phyloP scores from a whole-genome alignment of 2,888 invertebrate species.

The Tetramorium bicarinatum region DNA sequence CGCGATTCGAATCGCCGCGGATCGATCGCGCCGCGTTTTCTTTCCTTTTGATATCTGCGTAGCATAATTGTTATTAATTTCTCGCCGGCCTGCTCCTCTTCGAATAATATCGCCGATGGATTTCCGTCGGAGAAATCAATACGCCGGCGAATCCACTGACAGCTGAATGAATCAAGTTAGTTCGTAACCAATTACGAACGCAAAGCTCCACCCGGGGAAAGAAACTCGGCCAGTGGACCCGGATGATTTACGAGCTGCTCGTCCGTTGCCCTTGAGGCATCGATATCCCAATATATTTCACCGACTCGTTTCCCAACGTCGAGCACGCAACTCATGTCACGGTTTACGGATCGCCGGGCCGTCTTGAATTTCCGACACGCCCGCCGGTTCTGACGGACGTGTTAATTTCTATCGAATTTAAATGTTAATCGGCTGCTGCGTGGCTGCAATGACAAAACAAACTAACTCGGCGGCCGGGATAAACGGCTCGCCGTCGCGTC shows the following conservation, averaged over 20 bases:
- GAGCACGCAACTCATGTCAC: conserved; percentile 28
- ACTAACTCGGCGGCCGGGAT: background rate
- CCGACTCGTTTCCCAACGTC: conserved; percentile 20
- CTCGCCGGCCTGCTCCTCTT: background rate
- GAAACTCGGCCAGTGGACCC: conserved; percentile 58
- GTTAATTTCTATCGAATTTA: conserved; percentile 53
- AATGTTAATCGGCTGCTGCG: conserved; percentile 46
- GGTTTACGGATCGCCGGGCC: conserved; percentile 20
- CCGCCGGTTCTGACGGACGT: conserved; percentile 36
- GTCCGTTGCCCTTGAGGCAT: conserved; percentile 55
- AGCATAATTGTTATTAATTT: conserved; percentile 57
- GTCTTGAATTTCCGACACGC: conserved; percentile 32
- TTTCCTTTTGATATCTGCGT: background rate
- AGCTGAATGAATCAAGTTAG: conserved; percentile 50
- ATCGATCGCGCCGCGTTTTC: conserved; percentile 13
- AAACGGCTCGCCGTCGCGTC: background rate
- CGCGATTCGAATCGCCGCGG: background rate
- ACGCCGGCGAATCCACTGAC: conserved; percentile 54
- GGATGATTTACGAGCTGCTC: conserved; percentile 71
- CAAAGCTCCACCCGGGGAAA: conserved; percentile 50
- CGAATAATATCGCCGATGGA: conserved; percentile 24
- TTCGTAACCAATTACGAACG: conserved; percentile 65
- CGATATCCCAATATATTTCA: conserved; percentile 50
- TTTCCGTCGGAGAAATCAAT: conserved; percentile 62
- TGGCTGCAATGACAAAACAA: conserved; percentile 24